Evolutionary conservation across 2,888 invertebrate genomes (phyloP), one percentile per base, ranked within the genome.

Genomic region (Acrobasis consociella): DNA sequence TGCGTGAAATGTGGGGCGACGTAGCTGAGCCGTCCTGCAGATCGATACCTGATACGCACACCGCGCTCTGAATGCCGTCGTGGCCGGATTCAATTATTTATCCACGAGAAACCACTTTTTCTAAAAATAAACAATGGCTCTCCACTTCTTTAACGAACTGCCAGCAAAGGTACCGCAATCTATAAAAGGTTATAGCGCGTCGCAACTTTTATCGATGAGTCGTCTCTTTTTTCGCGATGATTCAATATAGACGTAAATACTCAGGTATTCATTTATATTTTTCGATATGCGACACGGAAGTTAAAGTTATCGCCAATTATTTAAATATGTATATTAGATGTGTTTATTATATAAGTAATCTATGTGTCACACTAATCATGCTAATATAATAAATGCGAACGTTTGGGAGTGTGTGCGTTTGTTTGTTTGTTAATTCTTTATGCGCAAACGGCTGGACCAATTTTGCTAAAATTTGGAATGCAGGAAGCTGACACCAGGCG

Each of bases 21-120:
- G 82, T 81, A 83, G 82, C 82, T 85, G 82, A 87, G 80, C 82
- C 85, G 80, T 78, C 85, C 84, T 78, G 81, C 76, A 85, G 86
- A 90, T 90, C 89, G 88, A 91, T 91, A 89, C 85, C 81, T 83
- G 85, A 89, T 88, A 90, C 89, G 85, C 86, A 83, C 81, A 80
- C 75, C 84, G 84, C 82, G 84, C 85, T 87, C 87, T 85, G 79
- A 85, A 86, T 85, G 81, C 77, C 79, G 76, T 75, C 77, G 84
- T 82, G 81, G 78, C 85, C 83, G 82, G 81, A 80, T 84, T 83
- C 80, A 79, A 82, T 80, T 75, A 79, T 77, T 78, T 78, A 76
- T 73, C 76, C 73, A 74, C 59, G 64, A 71, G 65, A 69, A 67
- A 72, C 60, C 73, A 71, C 70, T 73, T 78, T 69, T 67, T 69